A percentile compares a stretch with the other conserved stretches of the same genome.
Evolutionary conservation across 2,888 invertebrate genomes (phyloP).

Genomic region (Seladonia tumulorum): DNA sequence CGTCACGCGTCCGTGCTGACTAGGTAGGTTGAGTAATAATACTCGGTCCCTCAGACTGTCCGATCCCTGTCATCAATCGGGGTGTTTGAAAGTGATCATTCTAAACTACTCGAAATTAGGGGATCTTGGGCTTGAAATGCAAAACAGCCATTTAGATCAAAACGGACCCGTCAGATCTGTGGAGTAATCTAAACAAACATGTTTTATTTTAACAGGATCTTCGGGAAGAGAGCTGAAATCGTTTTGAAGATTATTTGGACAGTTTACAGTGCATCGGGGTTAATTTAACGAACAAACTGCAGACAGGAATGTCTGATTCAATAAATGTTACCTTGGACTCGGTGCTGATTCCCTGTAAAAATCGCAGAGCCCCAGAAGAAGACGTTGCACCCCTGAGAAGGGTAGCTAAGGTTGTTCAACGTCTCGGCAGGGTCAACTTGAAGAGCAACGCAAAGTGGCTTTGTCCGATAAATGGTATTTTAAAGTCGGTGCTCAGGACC

Average conservation of each 20-base stretch:
- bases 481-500: neutral
- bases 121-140: neutral
- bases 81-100: neutral
- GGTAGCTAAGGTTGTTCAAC: neutral
- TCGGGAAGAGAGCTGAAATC: neutral
- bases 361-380: neutral
- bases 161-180: neutral
- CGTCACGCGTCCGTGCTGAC: neutral
- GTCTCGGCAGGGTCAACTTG: neutral
- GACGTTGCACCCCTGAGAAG: neutral
- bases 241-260: neutral
- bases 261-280: neutral
- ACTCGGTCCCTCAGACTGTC: neutral
- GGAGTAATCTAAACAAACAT: neutral
- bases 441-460: neutral
- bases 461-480: neutral
- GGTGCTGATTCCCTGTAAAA: neutral
- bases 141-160: neutral
- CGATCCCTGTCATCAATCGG: neutral
- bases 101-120: neutral
- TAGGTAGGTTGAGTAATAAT: neutral
- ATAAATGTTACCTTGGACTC: neutral
- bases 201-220: neutral
- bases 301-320: neutral
- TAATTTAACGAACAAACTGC: neutral